Evolutionary conservation across 1,140 invertebrate species (phyloP).

Genomic region (Rhagoletis pomonella): DNA sequence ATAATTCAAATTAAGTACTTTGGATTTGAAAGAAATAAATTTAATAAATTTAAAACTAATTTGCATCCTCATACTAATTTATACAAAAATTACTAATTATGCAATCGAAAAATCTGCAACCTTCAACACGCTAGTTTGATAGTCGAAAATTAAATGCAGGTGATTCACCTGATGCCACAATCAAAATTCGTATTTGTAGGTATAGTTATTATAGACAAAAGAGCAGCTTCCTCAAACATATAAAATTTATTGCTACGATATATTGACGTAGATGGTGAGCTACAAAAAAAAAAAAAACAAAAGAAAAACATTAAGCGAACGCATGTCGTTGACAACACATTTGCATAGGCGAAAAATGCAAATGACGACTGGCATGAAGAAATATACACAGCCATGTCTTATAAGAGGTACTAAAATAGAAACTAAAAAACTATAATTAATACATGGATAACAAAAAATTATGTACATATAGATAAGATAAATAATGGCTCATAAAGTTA

Average conservation of each 20-base stretch:
- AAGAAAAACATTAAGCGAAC: not conserved
- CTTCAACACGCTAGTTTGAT: not conserved
- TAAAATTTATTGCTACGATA: not conserved
- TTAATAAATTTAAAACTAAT: not conserved
- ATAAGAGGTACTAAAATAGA: not conserved
- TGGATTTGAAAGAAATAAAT: not conserved
- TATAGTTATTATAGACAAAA: not conserved
- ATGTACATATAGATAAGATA: conserved; percentile 3
- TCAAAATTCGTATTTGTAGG: not conserved
- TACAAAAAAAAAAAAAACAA: not conserved
- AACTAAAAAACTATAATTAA: not conserved
- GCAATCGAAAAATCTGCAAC: not conserved
- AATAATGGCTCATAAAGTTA: conserved; percentile 32
- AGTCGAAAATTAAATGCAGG: not conserved
- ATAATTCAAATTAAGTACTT: no score
- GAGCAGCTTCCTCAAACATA: conserved; percentile 18
- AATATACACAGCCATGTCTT: not conserved
- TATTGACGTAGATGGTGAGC: not conserved
- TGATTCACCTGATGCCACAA: conserved; percentile 1
- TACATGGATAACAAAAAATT: not conserved
- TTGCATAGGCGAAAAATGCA: conserved; percentile 2
- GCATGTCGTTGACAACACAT: conserved; percentile 29
- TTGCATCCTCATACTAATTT: not conserved
- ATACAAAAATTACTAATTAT: not conserved
- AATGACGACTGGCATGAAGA: conserved; percentile 8